Base-by-base conservation (phyloP, 2,113 vertebrate genomes). In the Irena cyanogastra region DNA sequence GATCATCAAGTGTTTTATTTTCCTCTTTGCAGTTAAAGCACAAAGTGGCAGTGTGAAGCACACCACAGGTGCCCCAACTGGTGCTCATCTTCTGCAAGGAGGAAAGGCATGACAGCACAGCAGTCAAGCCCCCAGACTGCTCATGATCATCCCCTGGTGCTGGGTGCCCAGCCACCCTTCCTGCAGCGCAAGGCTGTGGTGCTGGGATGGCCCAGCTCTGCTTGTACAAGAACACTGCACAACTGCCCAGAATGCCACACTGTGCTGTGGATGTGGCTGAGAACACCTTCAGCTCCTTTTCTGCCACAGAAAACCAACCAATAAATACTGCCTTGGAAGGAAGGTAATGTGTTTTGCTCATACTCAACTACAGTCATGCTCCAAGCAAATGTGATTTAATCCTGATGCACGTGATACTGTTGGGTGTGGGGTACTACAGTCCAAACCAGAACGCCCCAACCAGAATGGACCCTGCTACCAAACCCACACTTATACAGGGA, bases 141-240 rank as follows among this genome's bases (percentile, higher is more conserved):
- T 54, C 41, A 1, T 3, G 39, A 7, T 1, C 2, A 44, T 6
- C 28, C 10, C 9, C 3, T 1, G 27, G 12, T 50, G 77, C 52
- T 66, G 52, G 6, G 8, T 23, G 42, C 68, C 45, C n/a, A 18
- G 64, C 47, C 37, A 31, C 37, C 35, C 68, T 14, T 37, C 27
- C 81, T 47, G 56, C n/a, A 37, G 68, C 2, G 7, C 42, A 18
- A 24, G 63, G n/a, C 47, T 59, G 47, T 17, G 11, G 7, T n/a
- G 60, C 56, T 21, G 4, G n/a, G 14, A 4, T 37, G 28, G 69
- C 35, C 54, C 41, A 56, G 50, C 41, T 78, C 35, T 4, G 18
- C 45, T 39, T 11, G 7, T 10, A 42, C 24, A 42, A 31, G 57
- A 57, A 9, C 52, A 30, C 6, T 19, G 69, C 50, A n/a, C 45